Conservation (phyloP, 2,797 vertebrate species). For the Anguilla obscura region DNA sequence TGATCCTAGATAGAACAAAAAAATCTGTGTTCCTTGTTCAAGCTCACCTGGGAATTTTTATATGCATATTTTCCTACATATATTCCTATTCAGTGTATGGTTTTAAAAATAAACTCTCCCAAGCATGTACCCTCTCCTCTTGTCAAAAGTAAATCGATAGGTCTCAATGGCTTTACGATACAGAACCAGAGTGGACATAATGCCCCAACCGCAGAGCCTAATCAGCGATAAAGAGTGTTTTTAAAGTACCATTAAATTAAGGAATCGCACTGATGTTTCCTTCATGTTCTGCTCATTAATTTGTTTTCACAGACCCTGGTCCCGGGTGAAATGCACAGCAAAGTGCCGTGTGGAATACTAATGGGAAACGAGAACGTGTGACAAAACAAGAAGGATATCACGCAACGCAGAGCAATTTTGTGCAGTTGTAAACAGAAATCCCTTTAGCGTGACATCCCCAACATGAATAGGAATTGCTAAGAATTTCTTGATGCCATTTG, state of each 20-base stretch:
- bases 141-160: background rate
- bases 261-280: slow-evolving; percentile 9
- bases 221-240: background rate
- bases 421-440: background rate
- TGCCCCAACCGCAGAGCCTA: background rate
- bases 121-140: background rate
- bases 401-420: slow-evolving; percentile 2
- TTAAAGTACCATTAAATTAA: background rate
- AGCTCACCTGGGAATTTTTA: background rate
- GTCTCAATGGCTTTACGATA: background rate
- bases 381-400: background rate
- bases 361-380: background rate
- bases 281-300: slow-evolving; percentile 4
- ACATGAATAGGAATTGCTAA: background rate
- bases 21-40: background rate
- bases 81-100: background rate
- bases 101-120: background rate
- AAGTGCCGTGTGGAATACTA: background rate
- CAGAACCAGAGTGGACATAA: background rate
- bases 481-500: background rate
- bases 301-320: background rate
- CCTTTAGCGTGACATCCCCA: background rate
- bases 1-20: slow-evolving; percentile 36
- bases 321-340: background rate
- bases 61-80: slow-evolving; percentile 9